Conservation (phyloP, 2,113 vertebrate species). For the Zapornia atra region DNA sequence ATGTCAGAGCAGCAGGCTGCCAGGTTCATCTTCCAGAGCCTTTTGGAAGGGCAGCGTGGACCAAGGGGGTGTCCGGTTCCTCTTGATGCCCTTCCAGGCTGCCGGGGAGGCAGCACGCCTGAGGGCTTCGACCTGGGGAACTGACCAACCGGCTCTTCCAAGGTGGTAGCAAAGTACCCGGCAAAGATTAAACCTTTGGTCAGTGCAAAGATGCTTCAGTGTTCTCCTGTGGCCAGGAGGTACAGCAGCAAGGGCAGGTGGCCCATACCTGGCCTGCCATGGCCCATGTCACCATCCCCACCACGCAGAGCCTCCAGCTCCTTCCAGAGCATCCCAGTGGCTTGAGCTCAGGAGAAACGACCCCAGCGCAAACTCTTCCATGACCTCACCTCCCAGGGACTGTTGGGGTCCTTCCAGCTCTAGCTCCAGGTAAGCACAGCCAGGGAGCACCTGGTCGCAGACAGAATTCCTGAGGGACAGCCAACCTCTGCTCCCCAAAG, state of each 20-base stretch:
- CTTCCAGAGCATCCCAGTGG: neutral
- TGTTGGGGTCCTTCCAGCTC: neutral
- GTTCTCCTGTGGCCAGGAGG: neutral
- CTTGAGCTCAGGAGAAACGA: neutral
- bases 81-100: neutral
- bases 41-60: neutral
- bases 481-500: neutral
- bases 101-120: neutral
- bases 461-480: neutral
- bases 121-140: neutral
- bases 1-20: fast-evolving
- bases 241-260: fast-evolving
- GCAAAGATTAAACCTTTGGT: neutral
- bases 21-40: neutral
- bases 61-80: neutral
- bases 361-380: neutral
- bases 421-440: neutral
- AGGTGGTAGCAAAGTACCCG: neutral
- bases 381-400: neutral
- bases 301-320: neutral
- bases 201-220: neutral
- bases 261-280: neutral
- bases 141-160: fast-evolving
- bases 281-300: neutral
- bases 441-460: neutral